Conservation (phyloP, 2,113 vertebrate genomes). For the Bos javanicus region DNA sequence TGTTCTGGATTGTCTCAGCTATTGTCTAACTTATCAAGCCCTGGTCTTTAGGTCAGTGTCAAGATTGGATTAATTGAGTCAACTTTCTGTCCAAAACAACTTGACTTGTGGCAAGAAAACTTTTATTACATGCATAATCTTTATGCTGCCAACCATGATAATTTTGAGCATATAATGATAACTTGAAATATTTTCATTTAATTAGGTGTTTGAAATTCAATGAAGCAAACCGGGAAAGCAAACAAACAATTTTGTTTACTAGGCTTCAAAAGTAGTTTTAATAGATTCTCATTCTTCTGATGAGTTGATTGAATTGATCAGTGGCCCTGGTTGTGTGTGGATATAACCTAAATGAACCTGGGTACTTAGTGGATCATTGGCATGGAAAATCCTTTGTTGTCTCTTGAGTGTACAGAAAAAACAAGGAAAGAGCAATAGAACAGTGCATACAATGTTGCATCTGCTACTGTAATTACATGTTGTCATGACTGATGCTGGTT, state of each 20-base stretch:
- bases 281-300: background rate
- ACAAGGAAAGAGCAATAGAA: slow-evolving; percentile 34
- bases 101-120: background rate
- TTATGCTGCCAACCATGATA: background rate
- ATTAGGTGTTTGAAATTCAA: background rate
- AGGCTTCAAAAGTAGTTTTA: background rate
- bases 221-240: background rate
- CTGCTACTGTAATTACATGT: slow-evolving; percentile 39
- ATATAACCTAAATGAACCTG: background rate
- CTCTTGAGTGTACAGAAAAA: slow-evolving; percentile 38
- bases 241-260: background rate
- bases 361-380: slow-evolving; percentile 10
- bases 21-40: background rate
- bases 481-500: background rate
- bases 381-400: background rate
- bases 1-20: background rate
- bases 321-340: background rate
- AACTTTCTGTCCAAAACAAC: background rate
- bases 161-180: background rate
- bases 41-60: background rate
- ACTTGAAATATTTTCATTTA: background rate
- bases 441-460: background rate
- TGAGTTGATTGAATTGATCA: background rate
- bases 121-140: background rate
- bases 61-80: background rate